phyloP scores from a whole-genome alignment of 2,797 vertebrate species.

The Sparidentex hasta region DNA sequence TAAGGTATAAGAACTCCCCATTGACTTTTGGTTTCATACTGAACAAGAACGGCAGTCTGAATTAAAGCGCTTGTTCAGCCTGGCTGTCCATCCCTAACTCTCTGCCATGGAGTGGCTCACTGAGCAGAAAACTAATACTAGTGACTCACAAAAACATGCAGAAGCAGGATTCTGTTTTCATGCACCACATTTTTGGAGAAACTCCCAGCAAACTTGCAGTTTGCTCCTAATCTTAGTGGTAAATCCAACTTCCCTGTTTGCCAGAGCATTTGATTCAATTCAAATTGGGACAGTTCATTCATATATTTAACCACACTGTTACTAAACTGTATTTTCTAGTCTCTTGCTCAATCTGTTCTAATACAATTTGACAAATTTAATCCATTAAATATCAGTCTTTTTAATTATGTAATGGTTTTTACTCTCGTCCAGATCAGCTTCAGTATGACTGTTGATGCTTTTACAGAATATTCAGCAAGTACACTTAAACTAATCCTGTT shows the following conservation, averaged over 20 bases:
- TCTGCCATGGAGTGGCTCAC: not conserved
- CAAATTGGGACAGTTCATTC: not conserved
- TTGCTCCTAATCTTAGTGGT: not conserved
- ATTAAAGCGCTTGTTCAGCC: too few relatives aligned
- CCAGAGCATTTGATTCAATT: constrained; percentile 10
- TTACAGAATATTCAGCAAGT: not conserved
- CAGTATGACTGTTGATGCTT: not conserved
- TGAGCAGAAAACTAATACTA: not conserved
- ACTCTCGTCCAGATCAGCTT: not conserved
- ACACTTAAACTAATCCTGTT: not conserved
- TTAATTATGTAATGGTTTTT: not conserved
- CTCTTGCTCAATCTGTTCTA: not conserved
- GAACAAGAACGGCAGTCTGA: too few relatives aligned
- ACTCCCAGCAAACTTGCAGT: not conserved
- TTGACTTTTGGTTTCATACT: too few relatives aligned
- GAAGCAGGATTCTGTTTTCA: not conserved
- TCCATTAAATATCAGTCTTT: not conserved
- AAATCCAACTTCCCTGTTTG: not conserved
- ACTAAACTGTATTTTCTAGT: not conserved
- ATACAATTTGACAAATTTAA: not conserved
- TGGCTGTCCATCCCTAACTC: too few relatives aligned
- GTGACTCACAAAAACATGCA: not conserved
- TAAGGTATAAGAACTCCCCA: too few relatives aligned
- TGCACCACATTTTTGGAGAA: not conserved
- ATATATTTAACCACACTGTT: not conserved